Evolutionary conservation across 2,888 invertebrate genomes (phyloP).

Genomic region (Prosapia bicincta): DNA sequence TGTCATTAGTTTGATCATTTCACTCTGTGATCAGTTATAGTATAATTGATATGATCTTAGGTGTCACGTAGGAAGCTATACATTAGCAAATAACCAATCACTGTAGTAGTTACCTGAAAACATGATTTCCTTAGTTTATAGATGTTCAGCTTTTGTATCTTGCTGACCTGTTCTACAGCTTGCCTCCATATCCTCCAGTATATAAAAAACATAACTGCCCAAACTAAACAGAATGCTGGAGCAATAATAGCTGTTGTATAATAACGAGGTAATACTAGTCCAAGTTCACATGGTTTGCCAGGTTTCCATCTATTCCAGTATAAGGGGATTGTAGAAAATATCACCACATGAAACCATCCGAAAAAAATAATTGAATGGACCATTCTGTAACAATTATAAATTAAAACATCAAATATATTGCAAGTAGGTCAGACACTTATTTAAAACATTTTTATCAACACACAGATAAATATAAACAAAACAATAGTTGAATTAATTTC

Average conservation of each 20-base stretch:
- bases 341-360: conserved; percentile 64
- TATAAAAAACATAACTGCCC: conserved; percentile 69
- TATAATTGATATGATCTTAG: too few species aligned
- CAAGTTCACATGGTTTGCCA: conserved; percentile 62
- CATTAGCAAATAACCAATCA: too few species aligned
- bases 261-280: conserved; percentile 42
- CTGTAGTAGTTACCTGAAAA: conserved; percentile 53
- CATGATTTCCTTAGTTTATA: conserved; percentile 34
- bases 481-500: too few species aligned
- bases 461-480: too few species aligned
- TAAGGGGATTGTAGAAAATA: conserved; percentile 65
- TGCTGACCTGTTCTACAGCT: conserved; percentile 56
- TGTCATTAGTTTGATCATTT: too few species aligned
- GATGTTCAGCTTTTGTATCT: conserved; percentile 65
- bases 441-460: too few species aligned
- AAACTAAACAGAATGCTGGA: conserved; percentile 68
- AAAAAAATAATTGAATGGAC: conserved; percentile 60
- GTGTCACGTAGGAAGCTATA: too few species aligned
- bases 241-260: conserved; percentile 54
- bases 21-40: too few species aligned
- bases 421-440: too few species aligned
- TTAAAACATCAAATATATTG: too few species aligned
- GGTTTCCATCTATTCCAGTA: conserved; percentile 75
- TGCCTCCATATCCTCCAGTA: conserved; percentile 78
- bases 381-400: conserved; percentile 44